Conservation (phyloP, 2,888 invertebrate genomes). For the Glomeris marginata region DNA sequence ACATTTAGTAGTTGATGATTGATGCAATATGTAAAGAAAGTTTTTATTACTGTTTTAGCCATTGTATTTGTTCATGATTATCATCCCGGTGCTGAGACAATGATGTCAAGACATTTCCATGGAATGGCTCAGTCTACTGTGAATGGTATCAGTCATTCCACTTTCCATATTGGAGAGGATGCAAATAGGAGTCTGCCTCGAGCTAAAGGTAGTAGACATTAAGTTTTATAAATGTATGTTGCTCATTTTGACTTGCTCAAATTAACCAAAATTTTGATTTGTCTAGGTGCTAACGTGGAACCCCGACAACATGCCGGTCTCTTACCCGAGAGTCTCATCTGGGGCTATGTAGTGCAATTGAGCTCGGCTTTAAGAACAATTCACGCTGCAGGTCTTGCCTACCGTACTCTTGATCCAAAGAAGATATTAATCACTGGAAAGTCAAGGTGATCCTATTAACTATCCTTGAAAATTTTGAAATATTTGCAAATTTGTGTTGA, state of each 20-base stretch:
- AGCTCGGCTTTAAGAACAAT: slow-evolving; percentile 83
- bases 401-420: slow-evolving; percentile 74
- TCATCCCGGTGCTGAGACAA: slow-evolving; percentile 76
- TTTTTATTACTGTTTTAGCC: slow-evolving; percentile 55
- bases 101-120: slow-evolving; percentile 67
- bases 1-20: too few species aligned
- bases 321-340: slow-evolving; percentile 78
- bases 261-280: too few species aligned
- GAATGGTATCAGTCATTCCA: not conserved
- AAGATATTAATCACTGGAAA: slow-evolving; percentile 72
- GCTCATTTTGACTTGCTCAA: too few species aligned
- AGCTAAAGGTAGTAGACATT: too few species aligned
- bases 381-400: slow-evolving; percentile 62
- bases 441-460: slow-evolving; percentile 16
- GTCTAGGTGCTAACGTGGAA: slow-evolving; percentile 3
- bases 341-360: slow-evolving; percentile 91
- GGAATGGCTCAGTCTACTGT: slow-evolving; percentile 5
- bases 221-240: too few species aligned
- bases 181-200: too few species aligned
- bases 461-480: not conserved
- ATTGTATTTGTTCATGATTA: slow-evolving; percentile 93
- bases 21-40: too few species aligned
- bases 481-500: slow-evolving; percentile 12
- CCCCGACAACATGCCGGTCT: slow-evolving; percentile 37
- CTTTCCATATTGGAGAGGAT: not conserved